These are phyloP conservation scores for Aphelenchoides fujianensis DNA, from an alignment of 1,140 invertebrate species.

Conservation along the genomic window DNA sequence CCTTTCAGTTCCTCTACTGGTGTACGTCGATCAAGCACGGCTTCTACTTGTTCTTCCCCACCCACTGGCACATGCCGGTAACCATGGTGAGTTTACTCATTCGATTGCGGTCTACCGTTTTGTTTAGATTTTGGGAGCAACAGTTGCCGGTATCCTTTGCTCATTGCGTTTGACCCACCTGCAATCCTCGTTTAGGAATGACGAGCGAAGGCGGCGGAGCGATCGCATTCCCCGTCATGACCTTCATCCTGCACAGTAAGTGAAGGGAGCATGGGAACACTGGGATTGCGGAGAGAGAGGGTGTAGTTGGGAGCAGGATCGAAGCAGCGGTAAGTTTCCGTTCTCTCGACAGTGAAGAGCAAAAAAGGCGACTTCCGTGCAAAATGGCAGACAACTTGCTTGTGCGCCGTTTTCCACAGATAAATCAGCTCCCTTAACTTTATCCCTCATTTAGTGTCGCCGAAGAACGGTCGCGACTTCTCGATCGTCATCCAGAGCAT, in stretches of 20 bases:
- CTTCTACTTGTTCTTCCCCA: conserved; percentile 37
- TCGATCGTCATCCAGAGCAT: conserved; percentile 39
- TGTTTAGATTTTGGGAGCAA: conserved; percentile 44
- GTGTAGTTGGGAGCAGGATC: no score
- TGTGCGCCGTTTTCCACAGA: no score
- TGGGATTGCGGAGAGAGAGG: no score
- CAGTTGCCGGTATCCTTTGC: conserved; percentile 41
- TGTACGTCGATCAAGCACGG: conserved; percentile 38
- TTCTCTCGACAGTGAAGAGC: no score
- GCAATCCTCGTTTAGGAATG: conserved; percentile 40
- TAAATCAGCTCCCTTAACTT: no score
- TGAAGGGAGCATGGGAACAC: no score
- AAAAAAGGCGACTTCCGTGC: no score
- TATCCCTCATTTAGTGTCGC: no score
- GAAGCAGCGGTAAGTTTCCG: no score
- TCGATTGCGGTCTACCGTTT: no score
- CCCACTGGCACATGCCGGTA: conserved; percentile 40
- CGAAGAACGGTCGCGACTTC: conserved; percentile 38
- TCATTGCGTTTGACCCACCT: background rate
- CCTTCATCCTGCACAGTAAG: conserved; percentile 42
- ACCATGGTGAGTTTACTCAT: no score
- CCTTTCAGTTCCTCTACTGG: conserved; percentile 44
- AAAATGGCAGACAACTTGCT: no score
- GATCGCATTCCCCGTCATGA: conserved; percentile 38
- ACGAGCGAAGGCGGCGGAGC: conserved; percentile 53